Percentiles rank a stretch among this genome's conserved stretches.
Evolutionary conservation across 2,888 invertebrate genomes (phyloP).

Genomic region (Acanthococcus lagerstroemiae): DNA sequence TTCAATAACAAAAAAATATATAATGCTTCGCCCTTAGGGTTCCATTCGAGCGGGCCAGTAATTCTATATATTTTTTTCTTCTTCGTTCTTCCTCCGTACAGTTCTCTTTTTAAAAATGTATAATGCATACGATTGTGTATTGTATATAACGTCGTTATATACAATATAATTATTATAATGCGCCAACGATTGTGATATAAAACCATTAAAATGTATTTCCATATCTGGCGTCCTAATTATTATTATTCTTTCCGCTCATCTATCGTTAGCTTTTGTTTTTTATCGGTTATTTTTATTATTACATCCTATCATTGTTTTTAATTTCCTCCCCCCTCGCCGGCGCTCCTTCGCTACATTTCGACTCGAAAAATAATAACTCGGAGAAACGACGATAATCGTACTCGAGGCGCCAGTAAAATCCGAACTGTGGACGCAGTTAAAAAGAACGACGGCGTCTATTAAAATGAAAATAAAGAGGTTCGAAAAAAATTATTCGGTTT

Average conservation of each 20-base stretch:
- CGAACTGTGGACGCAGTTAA: background rate
- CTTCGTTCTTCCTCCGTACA: background rate
- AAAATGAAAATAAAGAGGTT: background rate
- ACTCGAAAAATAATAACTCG: background rate
- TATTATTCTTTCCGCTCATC: slow-evolving; percentile 27
- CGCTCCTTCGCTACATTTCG: background rate
- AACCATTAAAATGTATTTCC: slow-evolving; percentile 30
- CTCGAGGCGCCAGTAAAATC: slow-evolving; percentile 24
- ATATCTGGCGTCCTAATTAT: slow-evolving; percentile 30
- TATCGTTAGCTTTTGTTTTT: slow-evolving; percentile 23
- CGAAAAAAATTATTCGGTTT: background rate
- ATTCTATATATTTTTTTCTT: slow-evolving; percentile 21
- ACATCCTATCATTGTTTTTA: slow-evolving; percentile 28
- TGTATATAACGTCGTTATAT: slow-evolving; percentile 26
- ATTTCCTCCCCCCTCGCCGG: background rate
- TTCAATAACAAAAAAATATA: slow-evolving; percentile 10
- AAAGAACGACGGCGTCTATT: background rate
- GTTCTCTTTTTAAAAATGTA: slow-evolving; percentile 8
- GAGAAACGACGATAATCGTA: slow-evolving; percentile 11
- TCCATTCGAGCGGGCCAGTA: slow-evolving; percentile 9
- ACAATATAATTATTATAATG: slow-evolving; percentile 30
- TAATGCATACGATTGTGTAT: slow-evolving; percentile 26
- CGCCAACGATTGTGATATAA: slow-evolving; percentile 29
- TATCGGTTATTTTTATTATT: slow-evolving; percentile 26
- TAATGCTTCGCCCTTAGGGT: slow-evolving; percentile 9